Conservation (phyloP, 1,140 invertebrate species). For the Bombus superbus region DNA sequence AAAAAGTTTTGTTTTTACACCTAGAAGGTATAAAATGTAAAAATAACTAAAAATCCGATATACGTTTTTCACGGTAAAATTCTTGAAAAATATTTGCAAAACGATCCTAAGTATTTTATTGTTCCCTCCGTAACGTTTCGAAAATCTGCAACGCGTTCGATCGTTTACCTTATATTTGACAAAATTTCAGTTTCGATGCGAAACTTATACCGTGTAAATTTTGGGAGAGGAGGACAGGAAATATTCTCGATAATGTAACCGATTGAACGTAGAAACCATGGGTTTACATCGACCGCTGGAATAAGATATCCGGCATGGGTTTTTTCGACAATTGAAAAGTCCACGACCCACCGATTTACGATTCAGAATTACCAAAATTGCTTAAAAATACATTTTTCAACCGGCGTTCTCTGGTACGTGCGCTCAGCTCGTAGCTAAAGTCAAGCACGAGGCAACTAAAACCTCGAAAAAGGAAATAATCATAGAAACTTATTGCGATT, state of each 20-base stretch:
- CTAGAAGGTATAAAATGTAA: not conserved
- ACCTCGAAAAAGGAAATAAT: not conserved
- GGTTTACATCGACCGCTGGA: too few species aligned
- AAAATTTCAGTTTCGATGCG: too few species aligned
- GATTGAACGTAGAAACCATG: not conserved
- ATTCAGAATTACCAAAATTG: too few species aligned
- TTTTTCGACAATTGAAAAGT: not conserved
- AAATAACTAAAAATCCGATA: not conserved
- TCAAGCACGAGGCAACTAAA: not conserved
- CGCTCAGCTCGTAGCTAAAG: not conserved
- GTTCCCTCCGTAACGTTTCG: not conserved
- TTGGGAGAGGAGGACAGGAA: not conserved
- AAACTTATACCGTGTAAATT: not conserved
- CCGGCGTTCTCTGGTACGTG: not conserved
- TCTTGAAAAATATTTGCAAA: not conserved
- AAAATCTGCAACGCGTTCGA: not conserved
- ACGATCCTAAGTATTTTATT: not conserved
- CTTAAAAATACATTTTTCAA: too few species aligned
- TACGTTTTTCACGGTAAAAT: not conserved
- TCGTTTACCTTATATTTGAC: not conserved
- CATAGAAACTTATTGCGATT: not conserved
- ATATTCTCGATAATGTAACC: not conserved
- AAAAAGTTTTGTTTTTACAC: not conserved
- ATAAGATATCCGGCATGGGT: too few species aligned
- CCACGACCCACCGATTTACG: not conserved